Base-by-base conservation (phyloP, 2,797 vertebrate species). In the Alauda arvensis region DNA sequence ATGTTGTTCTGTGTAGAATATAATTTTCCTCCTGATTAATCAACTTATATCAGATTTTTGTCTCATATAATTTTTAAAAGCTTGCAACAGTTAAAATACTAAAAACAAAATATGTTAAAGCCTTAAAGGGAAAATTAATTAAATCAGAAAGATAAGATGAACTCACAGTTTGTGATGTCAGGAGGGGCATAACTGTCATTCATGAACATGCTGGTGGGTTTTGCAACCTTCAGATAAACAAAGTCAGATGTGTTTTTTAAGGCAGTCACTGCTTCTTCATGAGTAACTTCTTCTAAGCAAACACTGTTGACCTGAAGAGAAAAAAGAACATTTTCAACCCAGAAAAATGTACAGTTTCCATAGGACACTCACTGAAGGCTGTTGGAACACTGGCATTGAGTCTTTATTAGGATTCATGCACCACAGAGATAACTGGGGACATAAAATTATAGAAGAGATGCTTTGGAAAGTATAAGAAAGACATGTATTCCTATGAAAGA, bases 241-340 rank as follows among this genome's bases (percentile, higher is more conserved):
- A 99, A 98, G 75, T 99, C 99, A 34, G 98, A 97, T 23, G 99
- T 99, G 56, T 99, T 99, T 96, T 99, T 99, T 93, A 99, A 97
- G 91, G 98, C 99, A 21, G 98, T 97, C 92, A 99, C 99, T 23
- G 99, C 99, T 77, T 99, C 99, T 96, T 99, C 99, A 40, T 99
- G 99, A 91, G 98, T 98, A 87, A 99, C 99, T 94, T 99, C 99
- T 96, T 99, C 99, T 93, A 98, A 96, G 77, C 97, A 97, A 66
- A 97, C 97, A 31, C 96, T 98, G 96, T 99, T 99, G 85, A 99
- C 99, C 99, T 99, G 88, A 34, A 95, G 92, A 52, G 43, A 84
- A 88, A 93, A 92, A 61, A 34, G 34, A 66, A 45, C 4, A 52
- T 33, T 69, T 11, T 85, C n/a, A 89, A 51, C 8, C 18, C 12